Percentiles rank a stretch among this genome's conserved stretches.
These are phyloP conservation scores for Zaprionus vittiger DNA, from an alignment of 1,140 invertebrate genomes.

Conservation along the genomic window DNA sequence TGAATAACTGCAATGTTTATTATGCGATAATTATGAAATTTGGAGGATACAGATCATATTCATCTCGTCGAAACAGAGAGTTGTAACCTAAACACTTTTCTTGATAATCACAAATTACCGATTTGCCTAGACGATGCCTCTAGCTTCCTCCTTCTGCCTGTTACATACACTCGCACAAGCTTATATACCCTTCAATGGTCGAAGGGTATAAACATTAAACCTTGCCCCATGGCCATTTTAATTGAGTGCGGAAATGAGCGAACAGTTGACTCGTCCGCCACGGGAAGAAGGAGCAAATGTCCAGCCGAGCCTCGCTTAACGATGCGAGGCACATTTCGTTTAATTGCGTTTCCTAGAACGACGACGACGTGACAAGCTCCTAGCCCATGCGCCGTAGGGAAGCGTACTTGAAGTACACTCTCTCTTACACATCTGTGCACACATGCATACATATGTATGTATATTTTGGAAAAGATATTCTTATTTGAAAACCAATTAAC, in stretches of 20 bases:
- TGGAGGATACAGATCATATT: too few relatives aligned
- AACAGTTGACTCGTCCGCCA: conserved; percentile 34
- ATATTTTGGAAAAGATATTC: conserved; percentile 22
- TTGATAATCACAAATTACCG: too few relatives aligned
- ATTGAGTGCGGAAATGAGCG: conserved; percentile 67
- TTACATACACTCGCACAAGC: too few relatives aligned
- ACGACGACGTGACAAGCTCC: conserved; percentile 48
- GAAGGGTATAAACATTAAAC: not conserved
- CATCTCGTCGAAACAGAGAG: too few relatives aligned
- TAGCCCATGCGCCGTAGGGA: conserved; percentile 10
- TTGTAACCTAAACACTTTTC: too few relatives aligned
- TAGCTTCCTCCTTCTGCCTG: too few relatives aligned
- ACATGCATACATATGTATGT: not conserved
- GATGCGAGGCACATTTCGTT: conserved; percentile 62
- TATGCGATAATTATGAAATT: too few relatives aligned
- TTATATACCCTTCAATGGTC: too few relatives aligned
- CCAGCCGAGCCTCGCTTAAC: conserved; percentile 16
- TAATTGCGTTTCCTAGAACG: conserved; percentile 58
- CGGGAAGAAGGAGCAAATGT: conserved; percentile 41
- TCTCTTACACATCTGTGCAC: not conserved
- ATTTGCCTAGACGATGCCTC: too few relatives aligned
- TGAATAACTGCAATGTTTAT: too few relatives aligned
- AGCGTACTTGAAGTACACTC: too few relatives aligned
- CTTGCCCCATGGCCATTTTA: conserved; percentile 53
- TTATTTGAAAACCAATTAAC: conserved; percentile 68